These are phyloP conservation scores for Leontocebus nigricollis DNA, from an alignment of 2,797 vertebrate species.

Conservation along the genomic window DNA sequence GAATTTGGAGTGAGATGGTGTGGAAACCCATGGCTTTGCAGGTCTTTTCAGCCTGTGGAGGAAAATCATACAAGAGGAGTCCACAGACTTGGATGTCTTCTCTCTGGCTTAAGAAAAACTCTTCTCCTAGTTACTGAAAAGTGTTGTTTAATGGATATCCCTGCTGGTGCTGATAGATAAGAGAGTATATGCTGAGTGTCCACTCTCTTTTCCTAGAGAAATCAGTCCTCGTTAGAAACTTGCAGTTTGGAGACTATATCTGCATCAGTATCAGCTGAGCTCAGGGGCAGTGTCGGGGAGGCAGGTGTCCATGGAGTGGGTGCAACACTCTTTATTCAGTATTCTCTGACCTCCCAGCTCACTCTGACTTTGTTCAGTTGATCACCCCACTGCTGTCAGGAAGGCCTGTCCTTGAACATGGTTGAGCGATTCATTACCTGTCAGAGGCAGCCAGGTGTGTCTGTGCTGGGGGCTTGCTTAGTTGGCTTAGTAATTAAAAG, in stretches of 20 bases:
- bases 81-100: background rate
- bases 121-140: background rate
- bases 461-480: conserved; percentile 43
- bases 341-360: background rate
- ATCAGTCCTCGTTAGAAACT: conserved; percentile 45
- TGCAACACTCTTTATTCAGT: background rate
- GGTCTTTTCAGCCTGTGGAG: background rate
- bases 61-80: background rate
- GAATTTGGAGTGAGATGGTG: background rate
- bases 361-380: conserved; percentile 46
- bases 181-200: background rate
- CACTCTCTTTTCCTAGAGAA: background rate
- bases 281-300: background rate
- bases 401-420: conserved; percentile 40
- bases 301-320: accelerated
- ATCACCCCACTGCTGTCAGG: background rate
- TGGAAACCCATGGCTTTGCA: background rate
- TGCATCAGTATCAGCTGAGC: background rate
- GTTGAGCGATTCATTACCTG: conserved; percentile 1
- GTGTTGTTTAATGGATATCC: background rate
- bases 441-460: background rate
- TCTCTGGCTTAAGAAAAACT: background rate
- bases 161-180: background rate
- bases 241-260: background rate
- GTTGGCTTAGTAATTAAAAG: conserved; percentile 69